Percentiles rank a stretch among this genome's conserved stretches.
These are phyloP conservation scores for Phymatocera aterrima DNA, from an alignment of 2,888 invertebrate genomes.

Conservation along the genomic window DNA sequence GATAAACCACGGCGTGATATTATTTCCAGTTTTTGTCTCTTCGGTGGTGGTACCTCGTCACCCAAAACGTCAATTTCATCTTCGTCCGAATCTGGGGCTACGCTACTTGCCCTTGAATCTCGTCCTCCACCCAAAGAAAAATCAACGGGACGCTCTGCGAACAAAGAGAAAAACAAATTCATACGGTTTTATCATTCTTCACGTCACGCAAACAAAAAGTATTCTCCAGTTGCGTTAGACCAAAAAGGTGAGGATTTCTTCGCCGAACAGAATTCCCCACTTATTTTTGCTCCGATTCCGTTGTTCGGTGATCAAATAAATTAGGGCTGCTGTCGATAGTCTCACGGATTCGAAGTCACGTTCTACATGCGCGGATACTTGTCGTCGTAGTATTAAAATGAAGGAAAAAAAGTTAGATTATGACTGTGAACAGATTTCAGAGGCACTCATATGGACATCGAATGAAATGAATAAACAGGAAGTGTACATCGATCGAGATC, in stretches of 20 bases:
- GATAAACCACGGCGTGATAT: conserved; percentile 58
- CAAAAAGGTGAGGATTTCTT: background rate
- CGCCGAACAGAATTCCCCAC: conserved; percentile 2
- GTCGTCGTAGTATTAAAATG: background rate
- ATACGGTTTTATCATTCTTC: background rate
- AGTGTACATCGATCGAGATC: background rate
- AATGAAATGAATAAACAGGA: background rate
- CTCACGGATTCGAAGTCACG: background rate
- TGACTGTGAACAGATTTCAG: background rate
- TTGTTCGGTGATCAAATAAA: background rate
- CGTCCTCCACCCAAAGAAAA: conserved; percentile 68
- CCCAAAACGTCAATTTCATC: conserved; percentile 72
- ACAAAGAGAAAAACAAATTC: conserved; percentile 37
- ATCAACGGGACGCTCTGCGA: conserved; percentile 70
- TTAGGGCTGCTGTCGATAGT: background rate
- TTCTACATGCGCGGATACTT: background rate
- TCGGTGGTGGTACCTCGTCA: conserved; percentile 67
- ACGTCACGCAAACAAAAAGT: conserved; percentile 1
- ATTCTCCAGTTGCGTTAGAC: background rate
- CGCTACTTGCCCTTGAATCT: conserved; percentile 70
- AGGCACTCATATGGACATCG: background rate
- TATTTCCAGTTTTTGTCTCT: conserved; percentile 53
- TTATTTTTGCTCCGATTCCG: background rate
- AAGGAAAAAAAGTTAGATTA: background rate
- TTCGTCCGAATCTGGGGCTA: conserved; percentile 68